phyloP scores from a whole-genome alignment of 1,140 invertebrate species.

The Megalonaias nervosa region DNA sequence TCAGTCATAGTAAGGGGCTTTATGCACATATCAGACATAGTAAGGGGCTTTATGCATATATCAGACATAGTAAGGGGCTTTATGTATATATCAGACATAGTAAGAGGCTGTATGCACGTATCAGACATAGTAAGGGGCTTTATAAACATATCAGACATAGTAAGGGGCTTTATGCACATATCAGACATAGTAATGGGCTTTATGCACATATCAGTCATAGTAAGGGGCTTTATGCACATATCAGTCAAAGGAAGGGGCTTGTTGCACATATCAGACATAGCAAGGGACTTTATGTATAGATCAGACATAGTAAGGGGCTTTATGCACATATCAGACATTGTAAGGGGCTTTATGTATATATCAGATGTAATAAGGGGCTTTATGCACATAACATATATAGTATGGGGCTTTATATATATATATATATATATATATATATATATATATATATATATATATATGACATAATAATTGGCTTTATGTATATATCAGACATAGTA shows the following conservation, averaged over 20 bases:
- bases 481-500: constrained; percentile 96
- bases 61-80: constrained; percentile 96
- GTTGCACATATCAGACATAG: too few species aligned
- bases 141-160: constrained; percentile 94
- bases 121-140: constrained; percentile 94
- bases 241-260: too few species aligned
- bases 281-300: too few species aligned
- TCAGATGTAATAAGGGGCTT: constrained; percentile 89
- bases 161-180: constrained; percentile 77
- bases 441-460: constrained; percentile 97
- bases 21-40: constrained; percentile 89
- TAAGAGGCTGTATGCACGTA: constrained; percentile 90
- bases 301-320: too few species aligned
- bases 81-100: constrained; percentile 87
- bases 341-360: constrained; percentile 74
- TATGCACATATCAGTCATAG: too few species aligned
- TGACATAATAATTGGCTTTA: constrained; percentile 94
- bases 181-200: constrained; percentile 61
- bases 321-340: too few species aligned
- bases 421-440: constrained; percentile 92
- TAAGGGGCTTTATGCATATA: constrained; percentile 84
- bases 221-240: too few species aligned
- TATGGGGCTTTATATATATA: constrained; percentile 90
- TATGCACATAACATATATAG: constrained; percentile 93
- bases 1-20: constrained; percentile 92